phyloP scores from a whole-genome alignment of 2,888 invertebrate species.

The Halocaridina rubra region DNA sequence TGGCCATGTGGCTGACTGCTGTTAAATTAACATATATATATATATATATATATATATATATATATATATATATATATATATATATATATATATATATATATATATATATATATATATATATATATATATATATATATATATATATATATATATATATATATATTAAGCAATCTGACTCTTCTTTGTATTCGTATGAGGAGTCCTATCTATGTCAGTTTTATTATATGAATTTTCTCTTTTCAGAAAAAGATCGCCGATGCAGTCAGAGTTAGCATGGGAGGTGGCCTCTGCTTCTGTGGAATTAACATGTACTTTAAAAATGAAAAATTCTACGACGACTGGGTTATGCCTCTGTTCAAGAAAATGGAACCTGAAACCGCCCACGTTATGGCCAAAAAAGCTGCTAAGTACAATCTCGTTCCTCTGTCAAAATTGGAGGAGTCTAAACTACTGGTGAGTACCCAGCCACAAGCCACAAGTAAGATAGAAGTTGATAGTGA shows the following conservation, averaged over 20 bases:
- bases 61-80: neutral
- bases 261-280: constrained; percentile 67
- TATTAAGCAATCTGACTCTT: neutral
- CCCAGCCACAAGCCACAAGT: constrained; percentile 10
- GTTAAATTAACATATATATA: too few species aligned
- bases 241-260: constrained; percentile 51
- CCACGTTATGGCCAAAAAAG: constrained; percentile 81
- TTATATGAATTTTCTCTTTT: neutral
- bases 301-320: constrained; percentile 77
- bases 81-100: neutral
- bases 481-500: neutral
- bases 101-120: neutral
- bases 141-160: neutral
- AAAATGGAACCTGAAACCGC: constrained; percentile 83
- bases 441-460: constrained; percentile 43
- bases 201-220: too few species aligned
- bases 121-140: neutral
- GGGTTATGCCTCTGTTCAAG: constrained; percentile 79
- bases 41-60: neutral
- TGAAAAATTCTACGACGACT: constrained; percentile 80
- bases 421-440: constrained; percentile 68
- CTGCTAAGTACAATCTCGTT: constrained; percentile 82
- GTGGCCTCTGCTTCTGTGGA: constrained; percentile 74
- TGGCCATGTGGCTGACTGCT: too few species aligned
- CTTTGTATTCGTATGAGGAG: neutral